A percentile compares a stretch with the other conserved stretches of the same genome.
phyloP scores from a whole-genome alignment of 2,113 vertebrate species.

The Sardina pilchardus region DNA sequence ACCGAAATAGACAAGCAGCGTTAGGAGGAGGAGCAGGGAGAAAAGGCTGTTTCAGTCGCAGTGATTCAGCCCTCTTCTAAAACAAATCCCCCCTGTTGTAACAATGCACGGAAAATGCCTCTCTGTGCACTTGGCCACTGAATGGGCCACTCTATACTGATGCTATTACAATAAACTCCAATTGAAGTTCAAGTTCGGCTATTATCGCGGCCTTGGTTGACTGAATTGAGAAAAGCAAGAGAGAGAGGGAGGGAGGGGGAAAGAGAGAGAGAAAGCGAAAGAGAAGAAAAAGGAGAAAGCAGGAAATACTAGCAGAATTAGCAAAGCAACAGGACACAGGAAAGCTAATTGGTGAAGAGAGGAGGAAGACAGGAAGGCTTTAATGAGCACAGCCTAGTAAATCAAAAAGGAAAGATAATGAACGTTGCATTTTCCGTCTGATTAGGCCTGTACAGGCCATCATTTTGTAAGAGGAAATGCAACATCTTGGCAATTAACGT shows the following conservation, averaged over 20 bases:
- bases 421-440: neutral
- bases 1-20: conserved; percentile 19
- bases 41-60: neutral
- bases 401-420: neutral
- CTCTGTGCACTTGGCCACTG: neutral
- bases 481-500: neutral
- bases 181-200: neutral
- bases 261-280: neutral
- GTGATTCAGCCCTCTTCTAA: neutral
- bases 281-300: neutral
- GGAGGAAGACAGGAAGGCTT: neutral
- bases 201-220: neutral
- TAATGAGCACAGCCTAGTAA: neutral
- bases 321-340: neutral
- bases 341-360: conserved; percentile 12
- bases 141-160: neutral
- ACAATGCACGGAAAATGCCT: neutral
- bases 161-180: neutral
- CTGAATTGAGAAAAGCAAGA: neutral
- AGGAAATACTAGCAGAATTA: neutral
- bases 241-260: neutral
- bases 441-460: neutral
- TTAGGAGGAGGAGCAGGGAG: neutral
- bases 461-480: neutral
- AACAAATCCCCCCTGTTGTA: neutral